Percentiles rank a stretch among this genome's conserved stretches.
Evolutionary conservation across 1,140 invertebrate species (phyloP).

Genomic region (Hydropsyche tenuis): DNA sequence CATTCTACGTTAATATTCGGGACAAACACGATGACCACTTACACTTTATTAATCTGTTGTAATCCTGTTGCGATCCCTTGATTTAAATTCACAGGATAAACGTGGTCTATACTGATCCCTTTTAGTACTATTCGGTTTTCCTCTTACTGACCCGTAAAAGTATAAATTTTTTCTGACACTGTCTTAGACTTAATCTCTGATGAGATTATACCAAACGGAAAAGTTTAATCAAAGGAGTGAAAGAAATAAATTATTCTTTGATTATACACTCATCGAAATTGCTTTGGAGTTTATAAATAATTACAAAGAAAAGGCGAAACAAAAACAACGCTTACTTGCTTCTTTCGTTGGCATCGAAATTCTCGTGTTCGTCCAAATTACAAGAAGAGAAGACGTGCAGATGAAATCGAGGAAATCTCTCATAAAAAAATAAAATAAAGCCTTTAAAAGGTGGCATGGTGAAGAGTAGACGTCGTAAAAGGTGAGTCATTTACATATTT

Average conservation of each 20-base stretch:
- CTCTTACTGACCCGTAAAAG: neutral
- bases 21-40: constrained; percentile 20
- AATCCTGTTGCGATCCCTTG: constrained; percentile 26
- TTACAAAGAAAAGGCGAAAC: no score
- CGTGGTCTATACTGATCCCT: constrained; percentile 8
- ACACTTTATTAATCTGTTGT: constrained; percentile 19
- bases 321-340: no score
- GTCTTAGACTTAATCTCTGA: no score
- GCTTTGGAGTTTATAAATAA: no score
- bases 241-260: no score
- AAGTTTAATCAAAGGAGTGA: no score
- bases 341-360: constrained; percentile 5
- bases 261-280: no score
- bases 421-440: constrained; percentile 33
- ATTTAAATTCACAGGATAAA: constrained; percentile 25
- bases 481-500: constrained; percentile 36
- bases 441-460: neutral
- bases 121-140: constrained; percentile 13
- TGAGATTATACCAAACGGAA: no score
- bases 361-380: constrained; percentile 23
- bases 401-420: constrained; percentile 21
- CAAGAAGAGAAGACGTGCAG: constrained; percentile 8
- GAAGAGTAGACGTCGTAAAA: constrained; percentile 2
- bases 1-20: constrained; percentile 19
- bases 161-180: no score